These are phyloP conservation scores for Bombus ignitus DNA, from an alignment of 1,140 invertebrate species.

Conservation along the genomic window DNA sequence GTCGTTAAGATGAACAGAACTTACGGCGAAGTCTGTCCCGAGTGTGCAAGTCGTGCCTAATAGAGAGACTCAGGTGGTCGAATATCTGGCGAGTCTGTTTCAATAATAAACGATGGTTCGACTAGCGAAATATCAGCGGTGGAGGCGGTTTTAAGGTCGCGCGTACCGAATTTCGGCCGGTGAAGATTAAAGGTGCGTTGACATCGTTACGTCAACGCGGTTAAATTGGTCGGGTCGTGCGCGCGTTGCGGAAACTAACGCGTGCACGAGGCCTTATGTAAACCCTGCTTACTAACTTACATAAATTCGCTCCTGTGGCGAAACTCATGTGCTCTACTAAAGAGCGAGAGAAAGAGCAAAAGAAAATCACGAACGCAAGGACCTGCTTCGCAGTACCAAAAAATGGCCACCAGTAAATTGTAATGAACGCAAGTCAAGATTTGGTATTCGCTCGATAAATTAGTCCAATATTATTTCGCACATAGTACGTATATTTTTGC, in stretches of 20 bases:
- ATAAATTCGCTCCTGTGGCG: constrained; percentile 32
- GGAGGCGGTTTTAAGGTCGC: constrained; percentile 29
- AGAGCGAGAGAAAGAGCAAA: neutral
- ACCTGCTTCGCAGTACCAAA: neutral
- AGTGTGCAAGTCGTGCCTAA: neutral
- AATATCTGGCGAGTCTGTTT: neutral
- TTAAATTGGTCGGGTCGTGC: constrained; percentile 31
- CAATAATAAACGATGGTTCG: constrained; percentile 10
- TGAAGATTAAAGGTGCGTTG: constrained; percentile 40
- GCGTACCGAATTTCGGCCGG: constrained; percentile 23
- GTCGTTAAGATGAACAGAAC: neutral
- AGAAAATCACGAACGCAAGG: neutral
- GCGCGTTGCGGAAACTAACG: constrained; percentile 37
- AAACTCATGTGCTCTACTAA: neutral
- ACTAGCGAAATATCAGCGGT: neutral
- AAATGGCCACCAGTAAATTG: too few relatives aligned
- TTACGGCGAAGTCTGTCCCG: neutral
- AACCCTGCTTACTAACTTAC: constrained; percentile 18
- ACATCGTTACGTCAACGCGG: constrained; percentile 38
- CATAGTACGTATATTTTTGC: too few relatives aligned
- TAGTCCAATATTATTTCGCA: too few relatives aligned
- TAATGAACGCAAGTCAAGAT: neutral
- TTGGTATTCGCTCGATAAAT: neutral
- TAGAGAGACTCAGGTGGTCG: neutral
- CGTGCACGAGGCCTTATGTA: constrained; percentile 39